Evolutionary conservation across 2,113 vertebrate species (phyloP), one percentile per base, ranked within the genome.

Genomic region (Onychorhynchus coronatus): DNA sequence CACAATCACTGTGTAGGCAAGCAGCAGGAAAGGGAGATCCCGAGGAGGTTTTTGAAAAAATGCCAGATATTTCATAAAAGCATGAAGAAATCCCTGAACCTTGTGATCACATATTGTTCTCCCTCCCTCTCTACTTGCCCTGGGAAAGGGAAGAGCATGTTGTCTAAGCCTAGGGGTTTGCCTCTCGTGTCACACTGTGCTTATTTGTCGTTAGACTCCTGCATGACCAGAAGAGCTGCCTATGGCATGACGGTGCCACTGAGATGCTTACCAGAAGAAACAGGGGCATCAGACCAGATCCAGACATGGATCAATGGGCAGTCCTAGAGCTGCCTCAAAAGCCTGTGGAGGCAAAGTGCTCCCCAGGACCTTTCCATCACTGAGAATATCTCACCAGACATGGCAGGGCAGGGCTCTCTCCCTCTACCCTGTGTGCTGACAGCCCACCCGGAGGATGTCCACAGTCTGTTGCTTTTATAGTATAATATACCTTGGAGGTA

Each of bases 371-470:
- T 31, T 61, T 44, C 39, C 35, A 25, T 12, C 8, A 21, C 12
- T 1, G 4, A 61, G 22, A 50, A 39, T 7, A 0, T 67, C 17
- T 14, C n/a, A 66, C 13, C 14, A 68, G 86, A 14, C 7, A 35
- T 0, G 0, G 50, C 5, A 50, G 35, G 37, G 11, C 17, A 72
- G 28, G 17, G 16, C 3, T 55, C 11, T 75, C 31, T 87, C 12
- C 12, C 17, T 83, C 41, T 72, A 11, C 16, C 62, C n/a, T 80
- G 14, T 0, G 0, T 18, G 27, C 50, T 56, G 33, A 46, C 53
- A 80, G 37, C 16, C 15, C 24, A 12, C 12, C 25, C 53, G 22
- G 15, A 55, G 61, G 33, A 23, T 2, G 3, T n/a, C 23, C 55
- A 71, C 15, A 31, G 7, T 12, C 37, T 90, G 17, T 67, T 70